A percentile compares a stretch with the other conserved stretches of the same genome.
These are phyloP conservation scores for Jordanella pulchra DNA, from an alignment of 2,797 vertebrate species.

Conservation along the genomic window DNA sequence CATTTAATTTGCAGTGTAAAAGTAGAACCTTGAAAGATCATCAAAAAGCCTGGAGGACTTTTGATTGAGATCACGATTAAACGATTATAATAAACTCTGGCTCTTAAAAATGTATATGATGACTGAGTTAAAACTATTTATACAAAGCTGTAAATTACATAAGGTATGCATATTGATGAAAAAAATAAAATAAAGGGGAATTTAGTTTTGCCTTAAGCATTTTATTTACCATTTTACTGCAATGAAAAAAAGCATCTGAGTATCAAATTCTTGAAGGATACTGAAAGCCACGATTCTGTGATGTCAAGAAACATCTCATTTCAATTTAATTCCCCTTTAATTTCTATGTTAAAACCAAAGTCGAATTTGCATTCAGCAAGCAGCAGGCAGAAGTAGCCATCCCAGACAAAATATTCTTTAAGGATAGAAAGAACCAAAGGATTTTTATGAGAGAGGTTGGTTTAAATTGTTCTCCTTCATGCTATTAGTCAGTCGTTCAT, in stretches of 20 bases:
- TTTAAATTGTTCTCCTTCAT: slow-evolving; percentile 65
- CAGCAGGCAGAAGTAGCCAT: slow-evolving; percentile 58
- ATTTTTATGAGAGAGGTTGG: slow-evolving; percentile 13
- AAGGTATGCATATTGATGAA: neutral
- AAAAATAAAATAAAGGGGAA: slow-evolving; percentile 44
- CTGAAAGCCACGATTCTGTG: slow-evolving; percentile 1
- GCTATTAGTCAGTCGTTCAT: slow-evolving; percentile 90
- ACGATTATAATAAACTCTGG: neutral
- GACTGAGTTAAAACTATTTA: neutral
- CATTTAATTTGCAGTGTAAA: neutral
- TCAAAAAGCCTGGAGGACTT: neutral
- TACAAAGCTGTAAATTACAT: neutral
- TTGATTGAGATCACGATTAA: neutral
- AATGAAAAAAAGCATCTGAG: neutral
- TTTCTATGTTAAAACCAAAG: slow-evolving; percentile 16
- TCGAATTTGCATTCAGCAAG: slow-evolving; percentile 44
- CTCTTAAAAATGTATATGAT: neutral
- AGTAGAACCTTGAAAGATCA: neutral
- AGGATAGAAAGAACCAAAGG: slow-evolving; percentile 3
- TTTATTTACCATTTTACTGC: neutral
- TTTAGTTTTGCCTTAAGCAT: slow-evolving; percentile 7
- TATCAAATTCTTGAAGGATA: neutral
- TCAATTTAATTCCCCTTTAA: slow-evolving; percentile 53
- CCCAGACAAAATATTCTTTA: slow-evolving; percentile 13
- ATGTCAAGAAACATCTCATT: neutral